Percentiles rank a stretch among this genome's conserved stretches.
phyloP scores from a whole-genome alignment of 2,797 vertebrate genomes.

The Mus caroli region DNA sequence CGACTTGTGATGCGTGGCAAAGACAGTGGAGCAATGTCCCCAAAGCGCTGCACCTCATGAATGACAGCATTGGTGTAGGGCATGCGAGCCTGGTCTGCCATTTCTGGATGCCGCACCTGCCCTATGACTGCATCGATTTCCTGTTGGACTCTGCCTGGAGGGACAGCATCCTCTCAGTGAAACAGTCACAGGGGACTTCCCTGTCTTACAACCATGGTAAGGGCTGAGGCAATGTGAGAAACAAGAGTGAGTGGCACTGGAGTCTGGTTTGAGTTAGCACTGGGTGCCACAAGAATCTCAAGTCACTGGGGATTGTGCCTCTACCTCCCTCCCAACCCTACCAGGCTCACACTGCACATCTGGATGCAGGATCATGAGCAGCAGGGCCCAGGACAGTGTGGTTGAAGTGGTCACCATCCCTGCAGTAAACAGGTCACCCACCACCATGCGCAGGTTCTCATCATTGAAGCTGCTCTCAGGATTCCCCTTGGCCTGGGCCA shows the following conservation, averaged over 20 bases:
- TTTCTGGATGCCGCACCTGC: slow-evolving; percentile 1
- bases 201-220: neutral
- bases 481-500: slow-evolving; percentile 55
- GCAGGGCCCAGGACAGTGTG: slow-evolving; percentile 90
- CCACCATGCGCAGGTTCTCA: slow-evolving; percentile 84
- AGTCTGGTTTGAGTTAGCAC: accelerated
- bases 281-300: too few species aligned
- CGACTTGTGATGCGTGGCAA: slow-evolving; percentile 4
- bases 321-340: neutral
- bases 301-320: neutral
- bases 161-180: neutral
- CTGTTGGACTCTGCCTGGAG: slow-evolving; percentile 69
- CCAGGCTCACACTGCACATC: neutral
- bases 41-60: slow-evolving; percentile 78
- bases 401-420: slow-evolving; percentile 89
- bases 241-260: neutral
- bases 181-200: neutral
- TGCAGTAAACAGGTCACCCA: slow-evolving; percentile 88
- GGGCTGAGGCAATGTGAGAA: neutral
- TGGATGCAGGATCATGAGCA: slow-evolving; percentile 77
- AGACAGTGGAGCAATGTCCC: neutral
- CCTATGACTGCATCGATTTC: slow-evolving; percentile 79
- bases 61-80: slow-evolving; percentile 78
- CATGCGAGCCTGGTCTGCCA: slow-evolving; percentile 67
- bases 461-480: slow-evolving; percentile 24